Percentiles rank a stretch among this genome's conserved stretches.
These are phyloP conservation scores for Catamblyrhynchus diadema DNA, from an alignment of 2,797 vertebrate genomes.

Conservation along the genomic window DNA sequence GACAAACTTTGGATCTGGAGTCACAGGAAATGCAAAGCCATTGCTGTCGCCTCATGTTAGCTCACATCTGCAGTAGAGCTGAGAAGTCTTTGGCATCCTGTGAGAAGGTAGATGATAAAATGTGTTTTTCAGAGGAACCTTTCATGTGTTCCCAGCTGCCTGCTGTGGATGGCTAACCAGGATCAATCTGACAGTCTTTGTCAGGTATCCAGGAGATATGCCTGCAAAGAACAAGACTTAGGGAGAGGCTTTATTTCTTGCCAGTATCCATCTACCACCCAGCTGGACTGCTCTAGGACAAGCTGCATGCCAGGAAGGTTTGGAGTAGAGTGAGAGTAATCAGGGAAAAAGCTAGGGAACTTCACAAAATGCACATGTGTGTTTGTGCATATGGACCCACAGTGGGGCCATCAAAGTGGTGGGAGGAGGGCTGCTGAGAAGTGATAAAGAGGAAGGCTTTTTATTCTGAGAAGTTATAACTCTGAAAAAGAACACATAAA, in stretches of 20 bases:
- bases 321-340: background rate
- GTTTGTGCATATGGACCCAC: background rate
- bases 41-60: background rate
- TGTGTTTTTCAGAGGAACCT: background rate
- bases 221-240: background rate
- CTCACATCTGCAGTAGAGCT: background rate
- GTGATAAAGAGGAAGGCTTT: background rate
- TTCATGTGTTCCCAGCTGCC: background rate
- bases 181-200: background rate
- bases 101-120: background rate
- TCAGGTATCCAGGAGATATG: background rate
- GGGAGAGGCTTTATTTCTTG: background rate
- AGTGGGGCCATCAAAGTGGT: fast-evolving
- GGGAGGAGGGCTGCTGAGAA: background rate
- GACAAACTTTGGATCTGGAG: background rate
- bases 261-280: background rate
- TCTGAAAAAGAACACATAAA: background rate
- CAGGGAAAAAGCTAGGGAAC: background rate
- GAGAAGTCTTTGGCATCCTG: background rate
- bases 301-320: background rate
- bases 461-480: background rate
- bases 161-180: background rate
- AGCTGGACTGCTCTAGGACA: background rate
- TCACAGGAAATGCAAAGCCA: background rate
- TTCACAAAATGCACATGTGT: background rate